Evolutionary conservation across 2,888 invertebrate genomes (phyloP).

Genomic region (Sinohyriopsis cumingii): DNA sequence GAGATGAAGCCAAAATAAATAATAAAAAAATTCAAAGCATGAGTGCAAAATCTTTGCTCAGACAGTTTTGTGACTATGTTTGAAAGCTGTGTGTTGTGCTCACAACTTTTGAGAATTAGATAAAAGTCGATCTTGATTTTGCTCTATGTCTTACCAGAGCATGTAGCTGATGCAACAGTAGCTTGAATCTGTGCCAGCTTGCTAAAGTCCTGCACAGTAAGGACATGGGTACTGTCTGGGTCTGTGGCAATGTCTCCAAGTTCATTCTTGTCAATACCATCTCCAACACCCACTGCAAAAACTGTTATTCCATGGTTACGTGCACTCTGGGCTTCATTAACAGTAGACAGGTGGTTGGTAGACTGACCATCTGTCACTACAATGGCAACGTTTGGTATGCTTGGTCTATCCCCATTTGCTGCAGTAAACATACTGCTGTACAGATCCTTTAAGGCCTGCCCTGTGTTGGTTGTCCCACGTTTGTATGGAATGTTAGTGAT

Average conservation of each 20-base stretch:
- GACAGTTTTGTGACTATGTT: no score
- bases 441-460: slow-evolving; percentile 47
- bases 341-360: slow-evolving; percentile 50
- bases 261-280: slow-evolving; percentile 46
- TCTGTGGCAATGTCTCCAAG: slow-evolving; percentile 59
- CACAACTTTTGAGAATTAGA: no score
- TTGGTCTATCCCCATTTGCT: slow-evolving; percentile 55
- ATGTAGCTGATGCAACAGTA: slow-evolving; percentile 43
- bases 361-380: slow-evolving; percentile 59
- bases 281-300: slow-evolving; percentile 57
- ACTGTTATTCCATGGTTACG: slow-evolving; percentile 44
- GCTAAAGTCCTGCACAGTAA: slow-evolving; percentile 51
- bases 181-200: slow-evolving; percentile 50
- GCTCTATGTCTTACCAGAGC: slow-evolving; percentile 31
- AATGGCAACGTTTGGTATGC: slow-evolving; percentile 57
- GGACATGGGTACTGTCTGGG: slow-evolving; percentile 57
- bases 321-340: slow-evolving; percentile 43
- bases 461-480: slow-evolving; percentile 63
- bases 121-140: no score
- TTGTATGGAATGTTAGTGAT: slow-evolving; percentile 56
- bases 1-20: no score
- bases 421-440: slow-evolving; percentile 41
- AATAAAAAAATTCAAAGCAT: no score
- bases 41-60: no score
- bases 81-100: no score